Evolutionary conservation across 2,797 vertebrate genomes (phyloP), one percentile per base, ranked within the genome.

Genomic region (Peromyscus melanophrys): DNA sequence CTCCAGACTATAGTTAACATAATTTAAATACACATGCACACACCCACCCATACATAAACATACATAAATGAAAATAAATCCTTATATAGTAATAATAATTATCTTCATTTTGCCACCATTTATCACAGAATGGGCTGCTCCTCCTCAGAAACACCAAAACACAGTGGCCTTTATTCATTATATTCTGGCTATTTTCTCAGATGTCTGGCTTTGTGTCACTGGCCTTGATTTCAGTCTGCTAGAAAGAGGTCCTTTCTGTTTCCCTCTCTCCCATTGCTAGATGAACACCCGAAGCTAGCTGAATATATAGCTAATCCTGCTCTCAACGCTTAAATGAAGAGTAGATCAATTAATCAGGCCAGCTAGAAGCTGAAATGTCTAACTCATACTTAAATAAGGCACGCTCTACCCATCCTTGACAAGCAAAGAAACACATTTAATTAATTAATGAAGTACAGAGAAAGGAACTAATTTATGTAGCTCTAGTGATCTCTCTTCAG

Each of bases 341-440:
- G 82, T 25, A 57, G 10, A 82, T 93, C 89, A 89, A 77, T 95
- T 84, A 90, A 84, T 63, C 71, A 95, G 52, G 77, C 21, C 40
- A 75, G 34, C 3, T 86, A 89, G 37, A 83, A 86, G 3, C 37
- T 89, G 57, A 90, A 90, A 69, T 75, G 43, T 82, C 59, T 86
- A 85, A 40, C 71, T 95, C n/a, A 67, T 25, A 29, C 37, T 88
- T 81, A 92, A 86, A 76, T 89, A 90, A 83, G 57, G 11, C 8
- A 73, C 0, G 1, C 21, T 91, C 55, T 67, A 92, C 37, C 21
- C 14, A 86, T n/a, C 11, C 55, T 4, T 67, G 69, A 89, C 34
- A 90, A 95, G 52, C 57, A 93, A 90, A 91, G 67, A 90, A 82
- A 83, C 34, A 27, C 65, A 83, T 14, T 85, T 77, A 94, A 93